Evolutionary conservation across 2,113 vertebrate species (phyloP), one percentile per base, ranked within the genome.

Genomic region (Daubentonia madagascariensis): DNA sequence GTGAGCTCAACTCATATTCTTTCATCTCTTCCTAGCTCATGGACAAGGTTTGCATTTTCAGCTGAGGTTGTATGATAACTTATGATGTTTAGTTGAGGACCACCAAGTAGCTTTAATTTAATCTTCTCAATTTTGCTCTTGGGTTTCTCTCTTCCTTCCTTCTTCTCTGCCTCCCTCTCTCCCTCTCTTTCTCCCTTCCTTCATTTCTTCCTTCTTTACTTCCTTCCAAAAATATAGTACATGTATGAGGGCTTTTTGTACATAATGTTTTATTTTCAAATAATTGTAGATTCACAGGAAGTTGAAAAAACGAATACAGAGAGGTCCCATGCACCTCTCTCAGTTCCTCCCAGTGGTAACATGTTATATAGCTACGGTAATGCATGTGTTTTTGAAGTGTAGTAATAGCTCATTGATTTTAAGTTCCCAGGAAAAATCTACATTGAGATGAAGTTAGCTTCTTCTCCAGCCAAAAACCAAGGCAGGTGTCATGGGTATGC

Each of bases 181-280:
- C 78, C 76, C 18, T 45, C 1, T 18, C 37, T 80, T 10, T 9
- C 50, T 76, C 70, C 59, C 54, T 54, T 22, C 7, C 63, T 84
- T 1, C 7, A 3, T 59, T 8, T 8, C 25, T 61, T 1, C 59
- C 20, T 84, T 13, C 9, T 16, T 45, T 8, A 28, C 14, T 85
- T 17, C 30, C 48, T 80, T 80, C 70, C 59, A 37, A 57, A 95
- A 76, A 75, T 57, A 20, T 28, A 94, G 9, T 20, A 32, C 48
- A 35, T 12, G 5, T 35, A 28, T 45, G 35, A 93, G 5, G n/a
- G 63, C 3, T 79, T 91, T 72, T 89, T 30, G 28, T 40, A 52
- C 6, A 50, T 65, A 57, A 81, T 5, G 0, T 79, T 91, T 76
- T 30, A 65, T 86, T 86, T 95, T 90, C 43, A 76, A 91, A 86